Conservation (phyloP, 2,113 vertebrate species). For the Dipodomys spectabilis region DNA sequence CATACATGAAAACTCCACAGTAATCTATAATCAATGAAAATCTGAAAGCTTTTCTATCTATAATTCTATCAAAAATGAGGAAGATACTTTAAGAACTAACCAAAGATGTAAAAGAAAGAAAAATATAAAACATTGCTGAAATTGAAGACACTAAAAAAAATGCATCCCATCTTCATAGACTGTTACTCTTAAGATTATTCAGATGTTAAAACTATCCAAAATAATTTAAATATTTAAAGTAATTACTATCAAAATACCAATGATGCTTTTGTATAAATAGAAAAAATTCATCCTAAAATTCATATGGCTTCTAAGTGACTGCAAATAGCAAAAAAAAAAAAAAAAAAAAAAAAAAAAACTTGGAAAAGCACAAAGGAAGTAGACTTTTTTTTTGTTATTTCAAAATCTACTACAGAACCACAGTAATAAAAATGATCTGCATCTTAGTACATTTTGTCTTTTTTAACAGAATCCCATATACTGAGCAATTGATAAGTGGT, state of each 20-base stretch:
- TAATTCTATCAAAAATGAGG: not conserved
- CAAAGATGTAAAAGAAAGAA: not conserved
- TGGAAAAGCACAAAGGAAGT: not conserved
- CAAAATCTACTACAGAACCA: not conserved
- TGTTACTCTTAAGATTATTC: not conserved
- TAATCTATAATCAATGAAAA: not conserved
- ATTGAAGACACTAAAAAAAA: not conserved
- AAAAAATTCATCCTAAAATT: not conserved
- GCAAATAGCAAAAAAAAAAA: not conserved
- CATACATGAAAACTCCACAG: not conserved
- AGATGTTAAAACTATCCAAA: not conserved
- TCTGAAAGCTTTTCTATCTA: not conserved
- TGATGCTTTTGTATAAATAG: not conserved
- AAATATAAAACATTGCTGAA: not conserved
- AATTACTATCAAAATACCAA: not conserved
- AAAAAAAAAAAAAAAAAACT: not conserved
- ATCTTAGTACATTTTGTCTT: no score
- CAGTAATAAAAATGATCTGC: not conserved
- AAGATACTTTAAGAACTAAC: not conserved
- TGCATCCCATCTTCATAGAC: not conserved
- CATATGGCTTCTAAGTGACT: not conserved
- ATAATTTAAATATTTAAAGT: not conserved
- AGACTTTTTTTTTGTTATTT: not conserved
- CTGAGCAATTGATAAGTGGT: not conserved
- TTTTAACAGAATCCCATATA: not conserved